These are phyloP conservation scores for Itoplectis maculator DNA, from an alignment of 2,888 invertebrate species.

Conservation along the genomic window DNA sequence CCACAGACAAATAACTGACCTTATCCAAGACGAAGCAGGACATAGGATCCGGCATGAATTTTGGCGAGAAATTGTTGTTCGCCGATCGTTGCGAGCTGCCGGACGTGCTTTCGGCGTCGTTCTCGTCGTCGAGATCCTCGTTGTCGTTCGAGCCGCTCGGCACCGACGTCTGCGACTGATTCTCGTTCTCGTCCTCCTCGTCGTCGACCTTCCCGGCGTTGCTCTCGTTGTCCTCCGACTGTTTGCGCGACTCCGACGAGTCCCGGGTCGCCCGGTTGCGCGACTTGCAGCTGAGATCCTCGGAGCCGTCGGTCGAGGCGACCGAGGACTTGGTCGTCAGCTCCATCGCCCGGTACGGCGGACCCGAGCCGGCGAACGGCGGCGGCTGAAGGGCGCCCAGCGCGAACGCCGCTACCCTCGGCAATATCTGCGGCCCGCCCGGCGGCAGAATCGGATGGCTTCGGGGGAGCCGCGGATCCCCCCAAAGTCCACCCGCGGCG, in stretches of 20 bases:
- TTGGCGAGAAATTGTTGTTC: slow-evolving; percentile 78
- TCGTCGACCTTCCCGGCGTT: slow-evolving; percentile 76
- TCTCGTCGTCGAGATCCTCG: slow-evolving; percentile 80
- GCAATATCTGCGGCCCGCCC: slow-evolving; percentile 77
- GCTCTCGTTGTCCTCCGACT: slow-evolving; percentile 78
- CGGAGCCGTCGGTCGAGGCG: slow-evolving; percentile 49
- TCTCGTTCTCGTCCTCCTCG: slow-evolving; percentile 77
- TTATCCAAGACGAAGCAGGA: slow-evolving; percentile 80
- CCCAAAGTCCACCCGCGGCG: slow-evolving; percentile 82
- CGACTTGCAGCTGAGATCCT: slow-evolving; percentile 61
- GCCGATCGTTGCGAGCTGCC: slow-evolving; percentile 80
- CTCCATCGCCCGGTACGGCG: slow-evolving; percentile 80
- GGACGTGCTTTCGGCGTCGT: slow-evolving; percentile 78
- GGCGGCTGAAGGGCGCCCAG: slow-evolving; percentile 79
- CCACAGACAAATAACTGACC: slow-evolving; percentile 72
- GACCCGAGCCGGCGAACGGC: slow-evolving; percentile 71
- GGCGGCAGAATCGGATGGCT: slow-evolving; percentile 80
- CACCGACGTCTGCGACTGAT: slow-evolving; percentile 74
- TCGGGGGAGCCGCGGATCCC: slow-evolving; percentile 81
- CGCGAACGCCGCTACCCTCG: slow-evolving; percentile 79
- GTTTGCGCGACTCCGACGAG: slow-evolving; percentile 35
- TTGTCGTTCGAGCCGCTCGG: slow-evolving; percentile 78
- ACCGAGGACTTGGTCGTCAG: slow-evolving; percentile 74
- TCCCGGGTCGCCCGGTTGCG: slow-evolving; percentile 50
- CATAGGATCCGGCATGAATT: slow-evolving; percentile 76